Evolutionary conservation across 2,888 invertebrate species (phyloP), one percentile per base, ranked within the genome.

Genomic region (Oxycera nigricornis): DNA sequence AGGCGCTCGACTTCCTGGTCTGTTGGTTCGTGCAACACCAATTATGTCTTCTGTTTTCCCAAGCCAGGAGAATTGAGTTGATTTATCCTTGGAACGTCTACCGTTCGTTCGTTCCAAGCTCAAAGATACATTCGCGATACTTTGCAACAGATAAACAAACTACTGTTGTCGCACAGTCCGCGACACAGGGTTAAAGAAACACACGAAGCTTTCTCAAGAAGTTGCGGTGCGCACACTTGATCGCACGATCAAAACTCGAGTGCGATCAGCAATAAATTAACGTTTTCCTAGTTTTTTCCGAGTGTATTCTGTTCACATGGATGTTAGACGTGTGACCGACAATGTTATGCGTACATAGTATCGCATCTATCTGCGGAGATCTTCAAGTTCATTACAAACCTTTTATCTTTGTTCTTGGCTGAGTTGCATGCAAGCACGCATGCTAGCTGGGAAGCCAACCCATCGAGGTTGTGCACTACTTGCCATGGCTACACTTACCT

Each of bases 311-410:
- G 61, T 30, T 61, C 20, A n/a, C 30, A n/a, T 30, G 31, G 30
- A 61, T n/a, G 14, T 17, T 6, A 50, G 17, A 50, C 17, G 14
- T 30, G 7, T 61, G 30, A 61, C 61, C 61, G 31, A n/a, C 50
- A n/a, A 50, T 30, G n/a, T n/a, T n/a, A n/a, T n/a, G n/a, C 30
- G 20, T n/a, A 35, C 39, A 35, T 39, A 39, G 39, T 39, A 50
- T 7, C 17, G 50, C 50, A 17, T 17, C 50, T 50, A n/a, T n/a
- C n/a, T n/a, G n/a, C n/a, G n/a, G n/a, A n/a, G 9, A 30, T 55
- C 41, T 41, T 67, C 67, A 67, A 67, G 67, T 41, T 67, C 41
- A 24, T 67, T 41, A 67, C 41, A 67, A 24, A 41, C 17, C 62
- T 62, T 35, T 41, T 24, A 14, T 61, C 17, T 59, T 28, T 28